Percentiles rank a stretch among this genome's conserved stretches.
These are phyloP conservation scores for Dolichoris vasculosae DNA, from an alignment of 1,140 invertebrate genomes.

Conservation along the genomic window DNA sequence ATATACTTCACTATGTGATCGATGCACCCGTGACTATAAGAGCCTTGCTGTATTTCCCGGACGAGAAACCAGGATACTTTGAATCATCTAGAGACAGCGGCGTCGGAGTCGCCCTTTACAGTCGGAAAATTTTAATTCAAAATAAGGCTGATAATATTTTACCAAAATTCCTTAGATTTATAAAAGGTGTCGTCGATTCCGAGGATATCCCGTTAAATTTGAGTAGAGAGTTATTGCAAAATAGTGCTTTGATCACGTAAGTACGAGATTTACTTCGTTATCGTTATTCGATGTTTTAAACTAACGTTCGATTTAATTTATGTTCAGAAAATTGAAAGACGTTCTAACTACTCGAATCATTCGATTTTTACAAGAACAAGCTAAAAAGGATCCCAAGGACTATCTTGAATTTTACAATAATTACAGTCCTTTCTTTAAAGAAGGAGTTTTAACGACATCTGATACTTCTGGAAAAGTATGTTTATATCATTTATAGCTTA, in stretches of 20 bases:
- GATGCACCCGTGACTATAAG: slow-evolving; percentile 95
- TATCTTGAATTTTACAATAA: slow-evolving; percentile 93
- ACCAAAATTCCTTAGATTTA: slow-evolving; percentile 95
- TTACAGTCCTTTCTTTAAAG: slow-evolving; percentile 95
- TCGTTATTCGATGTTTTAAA: not conserved
- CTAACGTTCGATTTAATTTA: slow-evolving; percentile 60
- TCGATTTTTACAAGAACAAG: slow-evolving; percentile 89
- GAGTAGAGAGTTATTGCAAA: slow-evolving; percentile 95
- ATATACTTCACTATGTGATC: slow-evolving; percentile 87
- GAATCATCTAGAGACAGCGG: slow-evolving; percentile 90
- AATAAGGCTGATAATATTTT: slow-evolving; percentile 92
- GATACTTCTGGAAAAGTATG: slow-evolving; percentile 87
- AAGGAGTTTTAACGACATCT: slow-evolving; percentile 91
- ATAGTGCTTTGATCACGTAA: slow-evolving; percentile 91
- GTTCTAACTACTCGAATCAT: slow-evolving; percentile 90
- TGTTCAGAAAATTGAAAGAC: slow-evolving; percentile 83
- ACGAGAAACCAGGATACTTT: slow-evolving; percentile 91
- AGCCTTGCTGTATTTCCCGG: slow-evolving; percentile 94
- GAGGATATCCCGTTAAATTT: slow-evolving; percentile 99
- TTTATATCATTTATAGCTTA: slow-evolving; percentile 2
- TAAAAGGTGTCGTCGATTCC: slow-evolving; percentile 97
- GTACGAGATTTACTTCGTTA: slow-evolving; percentile 34
- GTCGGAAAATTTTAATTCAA: slow-evolving; percentile 92
- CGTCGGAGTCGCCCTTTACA: slow-evolving; percentile 91
- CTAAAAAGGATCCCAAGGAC: slow-evolving; percentile 87